phyloP scores from a whole-genome alignment of 2,113 vertebrate genomes.

The Sterrhoptilus dennistouni region DNA sequence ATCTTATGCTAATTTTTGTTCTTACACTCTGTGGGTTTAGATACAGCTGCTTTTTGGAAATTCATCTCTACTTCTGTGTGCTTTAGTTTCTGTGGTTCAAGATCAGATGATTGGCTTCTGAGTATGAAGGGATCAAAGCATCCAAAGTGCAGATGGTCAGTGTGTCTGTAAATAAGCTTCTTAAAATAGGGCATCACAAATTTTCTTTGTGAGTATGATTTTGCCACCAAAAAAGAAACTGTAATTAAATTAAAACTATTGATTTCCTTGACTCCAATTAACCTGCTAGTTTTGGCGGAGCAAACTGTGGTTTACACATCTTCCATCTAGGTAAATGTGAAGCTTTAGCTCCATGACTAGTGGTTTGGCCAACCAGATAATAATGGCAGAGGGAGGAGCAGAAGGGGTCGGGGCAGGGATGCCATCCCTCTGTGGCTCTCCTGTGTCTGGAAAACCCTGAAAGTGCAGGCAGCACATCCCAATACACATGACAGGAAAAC shows the following conservation, averaged over 20 bases:
- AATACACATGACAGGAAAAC: background rate
- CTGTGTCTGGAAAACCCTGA: background rate
- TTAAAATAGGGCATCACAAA: background rate
- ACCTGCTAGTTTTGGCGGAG: background rate
- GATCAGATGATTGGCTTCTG: background rate
- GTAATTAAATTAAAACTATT: background rate
- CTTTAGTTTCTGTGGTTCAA: background rate
- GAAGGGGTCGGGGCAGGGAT: background rate
- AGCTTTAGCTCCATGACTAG: background rate
- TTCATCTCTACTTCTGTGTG: background rate
- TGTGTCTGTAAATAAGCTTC: background rate
- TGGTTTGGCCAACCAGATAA: background rate
- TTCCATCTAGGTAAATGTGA: background rate
- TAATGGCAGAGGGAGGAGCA: background rate
- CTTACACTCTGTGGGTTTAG: background rate
- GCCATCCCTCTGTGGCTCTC: background rate
- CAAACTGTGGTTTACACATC: background rate
- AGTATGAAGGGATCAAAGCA: background rate
- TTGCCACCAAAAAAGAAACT: background rate
- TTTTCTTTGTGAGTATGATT: background rate
- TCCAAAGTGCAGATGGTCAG: background rate
- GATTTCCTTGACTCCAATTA: background rate
- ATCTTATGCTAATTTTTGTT: background rate
- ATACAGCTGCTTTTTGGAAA: background rate
- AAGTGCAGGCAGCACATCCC: background rate